These are phyloP conservation scores for Psittacara wagleri DNA, from an alignment of 2,113 vertebrate species.

Conservation along the genomic window DNA sequence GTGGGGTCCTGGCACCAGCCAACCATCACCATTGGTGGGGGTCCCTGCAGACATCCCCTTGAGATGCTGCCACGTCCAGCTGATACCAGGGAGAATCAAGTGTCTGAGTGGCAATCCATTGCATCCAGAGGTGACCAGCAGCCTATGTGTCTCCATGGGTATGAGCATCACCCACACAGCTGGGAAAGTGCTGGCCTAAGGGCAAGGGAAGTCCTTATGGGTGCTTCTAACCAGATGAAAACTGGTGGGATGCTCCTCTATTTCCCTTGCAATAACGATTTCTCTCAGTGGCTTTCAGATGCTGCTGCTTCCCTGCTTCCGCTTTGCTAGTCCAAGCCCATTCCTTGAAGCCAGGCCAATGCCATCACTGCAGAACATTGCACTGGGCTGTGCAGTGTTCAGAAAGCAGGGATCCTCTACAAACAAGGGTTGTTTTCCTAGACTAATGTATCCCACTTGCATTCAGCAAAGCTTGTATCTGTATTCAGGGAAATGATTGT, in stretches of 20 bases:
- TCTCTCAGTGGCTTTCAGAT: fast-evolving
- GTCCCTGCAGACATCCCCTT: fast-evolving
- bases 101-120: background rate
- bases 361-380: fast-evolving
- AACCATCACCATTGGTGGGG: fast-evolving
- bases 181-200: fast-evolving
- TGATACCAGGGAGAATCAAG: background rate
- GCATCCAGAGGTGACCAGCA: background rate
- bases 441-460: fast-evolving
- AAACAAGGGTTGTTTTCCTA: no score
- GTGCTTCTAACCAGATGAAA: background rate
- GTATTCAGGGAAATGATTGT: background rate
- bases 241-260: fast-evolving
- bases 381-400: fast-evolving
- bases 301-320: background rate
- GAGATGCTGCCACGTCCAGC: fast-evolving
- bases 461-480: fast-evolving
- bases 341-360: fast-evolving
- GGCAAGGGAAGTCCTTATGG: background rate
- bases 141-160: fast-evolving
- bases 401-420: fast-evolving
- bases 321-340: fast-evolving
- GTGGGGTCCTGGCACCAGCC: background rate
- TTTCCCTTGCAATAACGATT: background rate
- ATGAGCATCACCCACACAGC: background rate